Conservation (phyloP, 2,113 vertebrate genomes). For the Anhinga rufa region DNA sequence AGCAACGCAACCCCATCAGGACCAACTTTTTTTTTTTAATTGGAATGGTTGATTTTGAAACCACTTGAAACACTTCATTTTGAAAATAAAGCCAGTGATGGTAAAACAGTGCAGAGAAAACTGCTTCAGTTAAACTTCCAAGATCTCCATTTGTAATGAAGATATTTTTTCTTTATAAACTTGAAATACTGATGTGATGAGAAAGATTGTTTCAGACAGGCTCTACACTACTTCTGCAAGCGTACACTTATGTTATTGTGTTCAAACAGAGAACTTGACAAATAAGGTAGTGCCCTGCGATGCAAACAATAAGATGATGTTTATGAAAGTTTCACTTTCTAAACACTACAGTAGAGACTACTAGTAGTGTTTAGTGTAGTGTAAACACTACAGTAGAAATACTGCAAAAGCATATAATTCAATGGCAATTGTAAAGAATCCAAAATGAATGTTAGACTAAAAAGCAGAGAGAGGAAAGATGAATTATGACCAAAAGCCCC, state of each 20-base stretch:
- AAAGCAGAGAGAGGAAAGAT: neutral
- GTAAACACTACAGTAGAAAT: neutral
- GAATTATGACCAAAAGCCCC: fast-evolving
- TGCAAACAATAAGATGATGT: neutral
- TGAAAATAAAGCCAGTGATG: neutral
- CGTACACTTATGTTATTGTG: neutral
- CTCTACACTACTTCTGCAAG: neutral
- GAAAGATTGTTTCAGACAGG: neutral
- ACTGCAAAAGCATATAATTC: neutral
- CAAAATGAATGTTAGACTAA: neutral
- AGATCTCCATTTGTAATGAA: neutral
- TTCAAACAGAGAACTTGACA: neutral
- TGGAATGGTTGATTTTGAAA: neutral
- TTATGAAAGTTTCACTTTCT: neutral
- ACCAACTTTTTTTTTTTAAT: neutral
- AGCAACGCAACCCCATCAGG: too few species aligned
- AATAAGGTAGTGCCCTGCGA: neutral
- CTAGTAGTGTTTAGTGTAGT: neutral
- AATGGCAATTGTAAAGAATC: neutral
- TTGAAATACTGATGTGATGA: neutral
- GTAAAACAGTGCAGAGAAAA: neutral
- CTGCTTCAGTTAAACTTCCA: neutral
- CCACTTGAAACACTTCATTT: neutral
- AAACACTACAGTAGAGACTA: neutral
- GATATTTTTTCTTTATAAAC: neutral